phyloP scores from a whole-genome alignment of 2,888 invertebrate genomes.

The Dicranocentrus wangi region DNA sequence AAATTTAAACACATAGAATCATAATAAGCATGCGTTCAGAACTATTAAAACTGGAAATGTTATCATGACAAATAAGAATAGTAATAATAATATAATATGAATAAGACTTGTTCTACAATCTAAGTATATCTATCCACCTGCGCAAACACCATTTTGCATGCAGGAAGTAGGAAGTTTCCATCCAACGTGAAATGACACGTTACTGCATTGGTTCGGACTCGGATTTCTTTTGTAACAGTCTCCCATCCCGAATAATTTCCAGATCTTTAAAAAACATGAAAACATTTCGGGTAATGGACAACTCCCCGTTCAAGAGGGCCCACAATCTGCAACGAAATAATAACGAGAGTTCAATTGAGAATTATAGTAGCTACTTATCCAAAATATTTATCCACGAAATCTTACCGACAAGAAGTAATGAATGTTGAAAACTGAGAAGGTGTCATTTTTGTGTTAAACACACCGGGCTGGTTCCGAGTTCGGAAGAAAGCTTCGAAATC shows the following conservation, averaged over 20 bases:
- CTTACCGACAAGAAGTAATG: slow-evolving; percentile 42
- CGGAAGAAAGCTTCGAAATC: slow-evolving; percentile 23
- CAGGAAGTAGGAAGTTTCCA: too few species aligned
- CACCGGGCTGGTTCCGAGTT: background rate
- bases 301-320: slow-evolving; percentile 12
- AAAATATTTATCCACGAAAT: slow-evolving; percentile 1
- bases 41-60: too few species aligned
- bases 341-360: background rate
- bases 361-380: background rate
- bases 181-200: too few species aligned
- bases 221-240: background rate
- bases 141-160: too few species aligned
- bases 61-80: too few species aligned
- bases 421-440: slow-evolving; percentile 39
- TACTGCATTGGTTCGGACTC: background rate
- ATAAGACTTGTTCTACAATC: too few species aligned
- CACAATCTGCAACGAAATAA: slow-evolving; percentile 3
- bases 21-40: too few species aligned
- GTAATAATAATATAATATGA: too few species aligned
- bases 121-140: too few species aligned
- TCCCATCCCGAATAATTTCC: slow-evolving; percentile 36
- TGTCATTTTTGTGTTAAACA: slow-evolving; percentile 40
- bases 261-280: slow-evolving; percentile 39
- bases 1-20: too few species aligned
- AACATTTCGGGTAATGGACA: slow-evolving; percentile 5